Evolutionary conservation across 2,113 vertebrate genomes (phyloP).

Genomic region (Marmota monax): DNA sequence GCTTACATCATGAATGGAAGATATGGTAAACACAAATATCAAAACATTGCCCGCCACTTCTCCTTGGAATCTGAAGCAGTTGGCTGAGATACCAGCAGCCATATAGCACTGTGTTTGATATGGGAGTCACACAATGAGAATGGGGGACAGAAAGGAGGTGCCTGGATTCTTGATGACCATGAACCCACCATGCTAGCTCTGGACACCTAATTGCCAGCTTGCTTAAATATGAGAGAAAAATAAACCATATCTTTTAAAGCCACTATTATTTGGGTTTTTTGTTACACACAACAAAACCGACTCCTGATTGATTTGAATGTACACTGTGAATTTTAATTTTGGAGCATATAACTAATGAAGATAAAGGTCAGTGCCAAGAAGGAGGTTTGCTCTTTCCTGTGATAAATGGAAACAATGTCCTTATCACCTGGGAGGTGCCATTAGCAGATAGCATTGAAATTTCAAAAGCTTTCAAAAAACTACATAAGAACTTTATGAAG

Average conservation of each 20-base stretch:
- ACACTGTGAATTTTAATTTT: neutral
- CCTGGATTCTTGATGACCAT: neutral
- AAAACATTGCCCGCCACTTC: neutral
- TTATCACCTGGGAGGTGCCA: neutral
- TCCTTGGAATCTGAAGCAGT: neutral
- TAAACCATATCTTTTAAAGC: neutral
- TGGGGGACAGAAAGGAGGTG: neutral
- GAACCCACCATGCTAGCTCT: neutral
- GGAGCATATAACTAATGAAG: neutral
- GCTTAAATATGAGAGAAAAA: neutral
- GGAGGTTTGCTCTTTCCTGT: neutral
- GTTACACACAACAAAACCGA: neutral
- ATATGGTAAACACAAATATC: neutral
- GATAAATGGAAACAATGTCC: neutral
- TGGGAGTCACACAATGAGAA: neutral
- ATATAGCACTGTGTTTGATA: neutral
- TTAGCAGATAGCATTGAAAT: neutral
- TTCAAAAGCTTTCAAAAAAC: neutral
- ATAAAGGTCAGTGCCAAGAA: neutral
- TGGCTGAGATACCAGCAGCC: neutral
- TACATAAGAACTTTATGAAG: neutral
- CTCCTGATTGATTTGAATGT: neutral
- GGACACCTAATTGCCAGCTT: neutral
- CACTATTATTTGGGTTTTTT: neutral
- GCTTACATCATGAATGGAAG: neutral